Conservation (phyloP, 2,888 invertebrate genomes). For the Cephus spinipes region DNA sequence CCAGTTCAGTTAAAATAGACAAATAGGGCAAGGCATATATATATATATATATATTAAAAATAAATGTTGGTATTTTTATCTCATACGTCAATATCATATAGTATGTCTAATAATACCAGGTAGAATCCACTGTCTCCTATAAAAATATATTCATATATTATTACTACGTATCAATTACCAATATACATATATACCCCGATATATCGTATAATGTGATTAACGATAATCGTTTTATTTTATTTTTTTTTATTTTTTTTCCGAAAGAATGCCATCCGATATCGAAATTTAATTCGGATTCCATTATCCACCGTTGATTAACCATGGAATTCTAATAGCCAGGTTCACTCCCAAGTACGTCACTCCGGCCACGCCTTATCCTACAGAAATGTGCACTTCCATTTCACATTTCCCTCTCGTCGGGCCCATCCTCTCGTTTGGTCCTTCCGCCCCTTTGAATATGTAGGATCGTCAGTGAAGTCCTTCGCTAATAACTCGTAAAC, state of each 20-base stretch:
- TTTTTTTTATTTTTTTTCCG: not conserved
- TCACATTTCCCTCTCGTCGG: not conserved
- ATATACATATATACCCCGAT: no score
- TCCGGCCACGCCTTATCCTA: slow-evolving; percentile 29
- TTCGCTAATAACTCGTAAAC: not conserved
- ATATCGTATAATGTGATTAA: no score
- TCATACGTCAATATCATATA: no score
- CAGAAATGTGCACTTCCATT: slow-evolving; percentile 28
- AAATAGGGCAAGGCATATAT: no score
- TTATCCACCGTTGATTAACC: not conserved
- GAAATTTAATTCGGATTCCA: not conserved
- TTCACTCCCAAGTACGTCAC: slow-evolving; percentile 21
- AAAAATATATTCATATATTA: no score
- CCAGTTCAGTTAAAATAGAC: no score
- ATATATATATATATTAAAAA: no score
- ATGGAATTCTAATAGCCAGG: not conserved
- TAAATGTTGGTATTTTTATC: no score
- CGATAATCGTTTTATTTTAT: no score
- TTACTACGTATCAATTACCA: no score
- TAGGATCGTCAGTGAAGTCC: not conserved
- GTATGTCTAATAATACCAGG: no score
- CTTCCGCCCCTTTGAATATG: not conserved
- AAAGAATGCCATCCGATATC: not conserved
- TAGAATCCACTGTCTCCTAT: no score
- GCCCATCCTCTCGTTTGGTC: slow-evolving; percentile 14